Conservation (phyloP, 2,113 vertebrate genomes). For the Boulengeromyrus knoepffleri region DNA sequence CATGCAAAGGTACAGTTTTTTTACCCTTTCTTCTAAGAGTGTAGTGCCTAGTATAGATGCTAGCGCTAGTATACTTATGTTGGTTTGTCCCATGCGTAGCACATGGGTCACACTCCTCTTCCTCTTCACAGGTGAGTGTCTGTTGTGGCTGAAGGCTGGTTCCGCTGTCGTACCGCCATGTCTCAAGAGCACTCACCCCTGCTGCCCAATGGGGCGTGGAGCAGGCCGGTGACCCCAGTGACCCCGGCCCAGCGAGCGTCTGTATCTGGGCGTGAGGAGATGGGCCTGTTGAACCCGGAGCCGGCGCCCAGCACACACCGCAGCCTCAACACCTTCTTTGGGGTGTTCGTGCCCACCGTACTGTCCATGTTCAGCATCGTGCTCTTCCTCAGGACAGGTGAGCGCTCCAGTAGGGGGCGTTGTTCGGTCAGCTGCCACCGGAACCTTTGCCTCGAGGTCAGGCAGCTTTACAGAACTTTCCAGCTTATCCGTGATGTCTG, state of each 20-base stretch:
- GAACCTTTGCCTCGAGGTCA: not conserved
- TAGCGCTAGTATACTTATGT: not conserved
- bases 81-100: not conserved
- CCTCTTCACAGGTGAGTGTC: not conserved
- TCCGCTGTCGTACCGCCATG: slow-evolving; percentile 48
- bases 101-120: not conserved
- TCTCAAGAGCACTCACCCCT: slow-evolving; percentile 73
- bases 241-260: slow-evolving; percentile 36
- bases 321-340: slow-evolving; percentile 80
- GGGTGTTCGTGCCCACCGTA: slow-evolving; percentile 82
- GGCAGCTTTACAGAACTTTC: not conserved
- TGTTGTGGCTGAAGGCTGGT: not conserved
- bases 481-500: not conserved
- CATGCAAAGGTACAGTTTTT: no score
- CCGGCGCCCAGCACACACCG: slow-evolving; percentile 40
- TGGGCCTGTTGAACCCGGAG: slow-evolving; percentile 27
- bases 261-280: slow-evolving; percentile 29
- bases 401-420: slow-evolving; percentile 22
- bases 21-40: no score
- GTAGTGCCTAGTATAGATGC: no score
- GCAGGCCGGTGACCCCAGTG: slow-evolving; percentile 32
- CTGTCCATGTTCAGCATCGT: slow-evolving; percentile 91
- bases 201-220: slow-evolving; percentile 65
- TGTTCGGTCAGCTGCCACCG: no score
- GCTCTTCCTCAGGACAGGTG: slow-evolving; percentile 78